Base-by-base conservation (phyloP, 1,140 invertebrate genomes). In the Calephelis nemesis region DNA sequence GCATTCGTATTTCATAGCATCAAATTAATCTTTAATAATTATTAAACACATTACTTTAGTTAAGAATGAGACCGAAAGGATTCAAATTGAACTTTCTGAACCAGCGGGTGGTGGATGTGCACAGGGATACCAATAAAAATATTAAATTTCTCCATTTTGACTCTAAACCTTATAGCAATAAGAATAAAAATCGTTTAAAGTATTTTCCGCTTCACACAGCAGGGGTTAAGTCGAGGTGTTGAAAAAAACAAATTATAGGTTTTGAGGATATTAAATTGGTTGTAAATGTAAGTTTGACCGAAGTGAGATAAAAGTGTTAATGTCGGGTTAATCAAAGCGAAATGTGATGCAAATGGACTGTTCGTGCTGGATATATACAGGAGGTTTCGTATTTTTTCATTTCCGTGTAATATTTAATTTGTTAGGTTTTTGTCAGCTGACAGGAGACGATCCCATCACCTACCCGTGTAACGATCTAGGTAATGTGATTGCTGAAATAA, bases 211-310 rank as follows among this genome's bases (percentile, higher is more conserved):
- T 19, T 39, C 40, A 47, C 72, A 42, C 72, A 63, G 69, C 72
- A 47, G 72, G 72, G 68, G 63, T 50, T 70, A 65, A 68, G 65
- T 54, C 72, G 62, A 70, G 68, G 72, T 73, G 72, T 73, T 68
- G 70, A 73, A 73, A 73, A 71, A 72, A 73, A 65, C 45, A 73
- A 73, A 73, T 73, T 64, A 73, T 19, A 63, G 45, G 60, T 47
- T 45, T 47, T 58, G 52, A 67, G 54, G 62, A 63, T 68, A 52
- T 68, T 47, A 68, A 72, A 72, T 72, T 71, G 70, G 19, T 70
- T 63, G 62, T 68, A 65, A 52, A 15, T 58, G n/a, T 52, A 66
- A 30, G 50, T 67, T 47, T 67, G 45, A 54, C 49, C 52, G 50
- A 19, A 11, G 50, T n/a, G 40, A 67, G 52, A 67, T 67, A 67